Base-by-base conservation (phyloP, 2,113 vertebrate species). In the Oryzias javanicus region DNA sequence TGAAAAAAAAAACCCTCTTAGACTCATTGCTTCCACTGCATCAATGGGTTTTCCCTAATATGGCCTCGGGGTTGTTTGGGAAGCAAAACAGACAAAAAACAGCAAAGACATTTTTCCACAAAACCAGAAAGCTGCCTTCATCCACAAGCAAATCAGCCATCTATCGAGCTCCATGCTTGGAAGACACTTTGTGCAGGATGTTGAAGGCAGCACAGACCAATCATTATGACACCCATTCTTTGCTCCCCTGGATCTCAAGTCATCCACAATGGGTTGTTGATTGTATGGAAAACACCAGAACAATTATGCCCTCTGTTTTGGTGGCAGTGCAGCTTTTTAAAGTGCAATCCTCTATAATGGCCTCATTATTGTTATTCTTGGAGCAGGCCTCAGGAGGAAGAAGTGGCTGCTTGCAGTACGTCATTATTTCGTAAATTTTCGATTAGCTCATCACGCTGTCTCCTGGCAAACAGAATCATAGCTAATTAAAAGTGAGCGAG, bases 301-400 rank as follows among this genome's bases (percentile, higher is more conserved):
- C 95, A 96, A 97, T 97, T 94, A 93, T 92, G 91, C 93, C 92
- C 93, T 95, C 93, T 96, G 95, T 97, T 95, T 86, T 95, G 93
- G 92, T 92, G 93, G 93, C 92, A 93, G 92, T 87, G 91, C 93
- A 90, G 93, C 86, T 85, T 95, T 96, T 95, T 95, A 96, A 97
- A 94, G 94, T 93, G 94, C 89, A 91, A 85, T 93, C 90, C 92
- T 93, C 92, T 88, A 96, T 97, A 98, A 98, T 95, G 95, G 93
- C 89, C 94, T 97, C 95, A 95, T 97, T 96, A 98, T 98, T 97
- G 94, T 96, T 95, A 94, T 96, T 97, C 93, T 95, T 94, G 91
- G 91, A 92, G 91, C 89, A 89, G 93, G 94, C 92, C 92, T 93
- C 90, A 88, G 93, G 90, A 94, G 92, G 93, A 93, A 92, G 92